Conservation (phyloP, 2,113 vertebrate genomes). For the Malurus melanocephalus region DNA sequence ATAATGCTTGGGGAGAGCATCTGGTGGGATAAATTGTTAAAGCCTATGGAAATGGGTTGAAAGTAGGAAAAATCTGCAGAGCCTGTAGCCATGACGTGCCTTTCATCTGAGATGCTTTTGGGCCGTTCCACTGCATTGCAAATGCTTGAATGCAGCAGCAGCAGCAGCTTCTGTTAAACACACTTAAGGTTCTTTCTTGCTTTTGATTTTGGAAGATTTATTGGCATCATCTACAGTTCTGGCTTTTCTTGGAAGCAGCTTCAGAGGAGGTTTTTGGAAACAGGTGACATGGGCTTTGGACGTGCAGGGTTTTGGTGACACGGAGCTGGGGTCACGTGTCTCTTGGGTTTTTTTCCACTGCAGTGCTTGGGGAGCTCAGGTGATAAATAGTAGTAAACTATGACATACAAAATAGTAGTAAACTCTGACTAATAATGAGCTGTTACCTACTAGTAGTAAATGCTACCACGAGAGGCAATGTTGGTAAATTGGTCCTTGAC, state of each 20-base stretch:
- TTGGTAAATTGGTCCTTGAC: fast-evolving
- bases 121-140: fast-evolving
- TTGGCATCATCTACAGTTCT: fast-evolving
- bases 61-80: neutral
- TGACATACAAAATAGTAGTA: neutral
- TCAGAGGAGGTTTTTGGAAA: neutral
- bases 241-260: neutral
- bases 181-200: neutral
- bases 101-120: neutral
- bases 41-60: neutral
- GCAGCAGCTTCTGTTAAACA: neutral
- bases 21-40: neutral
- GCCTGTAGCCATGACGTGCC: neutral
- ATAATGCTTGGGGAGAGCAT: neutral
- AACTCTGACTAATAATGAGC: neutral
- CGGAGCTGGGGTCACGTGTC: fast-evolving
- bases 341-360: neutral
- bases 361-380: neutral
- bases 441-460: neutral
- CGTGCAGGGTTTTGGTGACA: fast-evolving
- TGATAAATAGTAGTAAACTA: neutral
- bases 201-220: neutral
- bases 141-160: neutral
- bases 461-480: neutral
- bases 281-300: fast-evolving